Evolutionary conservation across 2,888 invertebrate species (phyloP).

Genomic region (Nasonovia ribisnigri): DNA sequence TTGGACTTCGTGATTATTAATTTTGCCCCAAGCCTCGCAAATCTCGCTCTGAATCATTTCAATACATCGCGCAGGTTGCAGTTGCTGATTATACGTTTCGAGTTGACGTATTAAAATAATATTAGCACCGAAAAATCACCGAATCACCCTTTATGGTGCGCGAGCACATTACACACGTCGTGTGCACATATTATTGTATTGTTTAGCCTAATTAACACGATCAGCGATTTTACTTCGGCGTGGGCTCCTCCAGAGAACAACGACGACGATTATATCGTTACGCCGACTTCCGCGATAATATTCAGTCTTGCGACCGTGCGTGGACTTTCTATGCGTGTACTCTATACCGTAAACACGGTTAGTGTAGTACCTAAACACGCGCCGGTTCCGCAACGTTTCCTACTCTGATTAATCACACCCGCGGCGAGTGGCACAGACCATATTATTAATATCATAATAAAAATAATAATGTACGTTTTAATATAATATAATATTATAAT

Average conservation of each 20-base stretch:
- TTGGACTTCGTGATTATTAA: not conserved
- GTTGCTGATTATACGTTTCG: not conserved
- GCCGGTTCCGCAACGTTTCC: slow-evolving; percentile 18
- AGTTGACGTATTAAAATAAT: not conserved
- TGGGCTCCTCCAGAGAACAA: not conserved
- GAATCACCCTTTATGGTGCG: not conserved
- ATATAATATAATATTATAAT: not conserved
- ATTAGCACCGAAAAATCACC: not conserved
- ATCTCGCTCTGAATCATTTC: not conserved
- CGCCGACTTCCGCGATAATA: not conserved
- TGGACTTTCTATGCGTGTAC: slow-evolving; percentile 10
- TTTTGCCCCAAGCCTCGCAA: not conserved
- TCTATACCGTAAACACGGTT: not conserved
- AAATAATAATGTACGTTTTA: no score
- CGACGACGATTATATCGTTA: not conserved
- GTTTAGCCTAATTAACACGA: slow-evolving; percentile 28
- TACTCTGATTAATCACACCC: not conserved
- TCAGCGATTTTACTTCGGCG: not conserved
- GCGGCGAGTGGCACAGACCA: not conserved
- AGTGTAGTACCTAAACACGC: not conserved
- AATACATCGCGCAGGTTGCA: not conserved
- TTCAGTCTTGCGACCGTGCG: not conserved
- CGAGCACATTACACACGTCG: no score
- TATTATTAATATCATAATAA: not conserved
- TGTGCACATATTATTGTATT: no score